Conservation (phyloP, 2,888 invertebrate species). For the Chaitophorus viminalis region DNA sequence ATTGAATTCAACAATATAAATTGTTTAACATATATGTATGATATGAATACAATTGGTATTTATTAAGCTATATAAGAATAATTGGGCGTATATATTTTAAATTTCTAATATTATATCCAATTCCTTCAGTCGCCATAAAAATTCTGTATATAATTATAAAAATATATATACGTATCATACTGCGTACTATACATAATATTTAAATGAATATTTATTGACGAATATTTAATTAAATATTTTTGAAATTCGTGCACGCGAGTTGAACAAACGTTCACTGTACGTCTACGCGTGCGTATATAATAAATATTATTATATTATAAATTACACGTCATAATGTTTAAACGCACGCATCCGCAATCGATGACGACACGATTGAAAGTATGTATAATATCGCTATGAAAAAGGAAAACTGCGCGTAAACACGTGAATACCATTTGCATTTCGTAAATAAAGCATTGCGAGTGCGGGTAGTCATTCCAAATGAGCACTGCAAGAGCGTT, state of each 20-base stretch:
- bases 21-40: no score
- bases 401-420: background rate
- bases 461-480: background rate
- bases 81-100: no score
- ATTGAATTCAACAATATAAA: no score
- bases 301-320: no score
- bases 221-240: background rate
- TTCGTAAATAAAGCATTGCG: background rate
- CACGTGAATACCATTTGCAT: background rate
- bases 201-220: background rate
- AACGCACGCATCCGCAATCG: background rate
- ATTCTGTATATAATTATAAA: no score
- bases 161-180: no score
- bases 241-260: background rate
- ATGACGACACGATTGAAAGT: background rate
- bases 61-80: no score
- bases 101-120: no score
- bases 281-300: background rate
- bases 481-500: background rate
- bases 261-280: background rate
- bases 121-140: no score
- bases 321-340: background rate
- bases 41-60: no score
- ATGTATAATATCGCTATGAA: background rate
- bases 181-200: no score